Base-by-base conservation (phyloP, 2,888 invertebrate species). In the Drosophila buzzatii region DNA sequence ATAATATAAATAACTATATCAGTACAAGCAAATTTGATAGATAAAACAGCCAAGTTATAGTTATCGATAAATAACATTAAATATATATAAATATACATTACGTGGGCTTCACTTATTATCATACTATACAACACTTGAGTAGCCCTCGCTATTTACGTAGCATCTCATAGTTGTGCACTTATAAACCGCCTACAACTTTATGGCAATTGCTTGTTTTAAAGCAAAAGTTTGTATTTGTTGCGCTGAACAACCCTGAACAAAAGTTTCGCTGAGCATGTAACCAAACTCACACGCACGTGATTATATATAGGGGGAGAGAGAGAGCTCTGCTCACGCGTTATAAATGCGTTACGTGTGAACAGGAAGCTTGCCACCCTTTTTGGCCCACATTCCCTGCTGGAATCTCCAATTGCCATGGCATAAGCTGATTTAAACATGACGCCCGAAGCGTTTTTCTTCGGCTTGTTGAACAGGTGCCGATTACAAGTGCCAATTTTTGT, bases 381-480 rank as follows among this genome's bases (percentile, higher is more conserved):
- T 12, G 37, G 33, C 18, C 1, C 10, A 6, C 53, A 9, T 16
- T n/a, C n/a, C 49, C 31, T 47, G 16, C 55, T 6, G 42, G 12
- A 9, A 10, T 18, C 16, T 53, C 51, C 56, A 42, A 33, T 44
- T 58, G 49, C 64, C 45, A 61, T 49, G 47, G 59, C 78, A 65
- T 79, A 79, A 76, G 73, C 79, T 69, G 69, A 79, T 79, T 79
- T 79, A 62, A 76, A 61, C 66, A 65, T 65, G 59, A 67, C 61
- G 64, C 73, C 53, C 57, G 51, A 51, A 42, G 49, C 44, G 73
- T 71, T 75, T 78, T 76, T 59, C 70, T 74, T 81, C 76, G 80
- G 82, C 73, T 75, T 85, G 87, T 87, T 89, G 82, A 83, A 89
- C 87, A 87, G 87, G 88, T 87, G 87, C 85, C 83, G 88, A 83